A percentile compares a stretch with the other conserved stretches of the same genome.
phyloP scores from a whole-genome alignment of 2,797 vertebrate genomes.

The Pelochelys cantorii region DNA sequence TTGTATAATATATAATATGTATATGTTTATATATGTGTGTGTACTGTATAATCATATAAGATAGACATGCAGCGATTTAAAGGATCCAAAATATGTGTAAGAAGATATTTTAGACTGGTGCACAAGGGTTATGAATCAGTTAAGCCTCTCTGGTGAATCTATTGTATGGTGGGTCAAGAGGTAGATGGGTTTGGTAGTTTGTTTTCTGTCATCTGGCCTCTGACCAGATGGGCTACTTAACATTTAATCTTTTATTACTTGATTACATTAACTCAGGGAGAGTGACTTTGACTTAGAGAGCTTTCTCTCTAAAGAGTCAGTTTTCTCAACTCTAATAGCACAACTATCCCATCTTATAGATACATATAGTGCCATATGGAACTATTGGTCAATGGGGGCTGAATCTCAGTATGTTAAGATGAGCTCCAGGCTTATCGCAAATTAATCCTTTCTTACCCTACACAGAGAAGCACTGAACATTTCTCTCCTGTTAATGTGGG shows the following conservation, averaged over 20 bases:
- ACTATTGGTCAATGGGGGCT: slow-evolving; percentile 27
- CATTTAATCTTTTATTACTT: slow-evolving; percentile 27
- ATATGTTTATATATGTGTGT: neutral
- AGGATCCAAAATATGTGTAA: slow-evolving; percentile 31
- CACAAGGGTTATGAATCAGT: slow-evolving; percentile 3
- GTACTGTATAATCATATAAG: too few species aligned
- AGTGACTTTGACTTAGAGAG: neutral
- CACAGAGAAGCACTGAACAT: slow-evolving; percentile 21
- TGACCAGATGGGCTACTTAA: slow-evolving; percentile 40
- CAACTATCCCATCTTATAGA: slow-evolving; percentile 25
- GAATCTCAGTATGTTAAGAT: slow-evolving; percentile 27
- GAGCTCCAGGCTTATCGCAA: slow-evolving; percentile 58
- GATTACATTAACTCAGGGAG: slow-evolving; percentile 8
- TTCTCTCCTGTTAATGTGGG: slow-evolving; percentile 40
- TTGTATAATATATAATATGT: neutral
- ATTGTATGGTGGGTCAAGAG: neutral
- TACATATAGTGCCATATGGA: slow-evolving; percentile 39
- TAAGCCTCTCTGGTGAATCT: neutral
- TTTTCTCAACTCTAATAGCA: slow-evolving; percentile 37
- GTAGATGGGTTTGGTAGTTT: neutral
- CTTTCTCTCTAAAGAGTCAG: neutral
- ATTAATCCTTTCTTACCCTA: slow-evolving; percentile 65
- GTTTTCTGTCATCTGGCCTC: slow-evolving; percentile 4
- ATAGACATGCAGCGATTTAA: neutral
- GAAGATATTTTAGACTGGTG: slow-evolving; percentile 22